A percentile compares a stretch with the other conserved stretches of the same genome.
Evolutionary conservation across 2,797 vertebrate species (phyloP).

Genomic region (Pangasius mekongensis): DNA sequence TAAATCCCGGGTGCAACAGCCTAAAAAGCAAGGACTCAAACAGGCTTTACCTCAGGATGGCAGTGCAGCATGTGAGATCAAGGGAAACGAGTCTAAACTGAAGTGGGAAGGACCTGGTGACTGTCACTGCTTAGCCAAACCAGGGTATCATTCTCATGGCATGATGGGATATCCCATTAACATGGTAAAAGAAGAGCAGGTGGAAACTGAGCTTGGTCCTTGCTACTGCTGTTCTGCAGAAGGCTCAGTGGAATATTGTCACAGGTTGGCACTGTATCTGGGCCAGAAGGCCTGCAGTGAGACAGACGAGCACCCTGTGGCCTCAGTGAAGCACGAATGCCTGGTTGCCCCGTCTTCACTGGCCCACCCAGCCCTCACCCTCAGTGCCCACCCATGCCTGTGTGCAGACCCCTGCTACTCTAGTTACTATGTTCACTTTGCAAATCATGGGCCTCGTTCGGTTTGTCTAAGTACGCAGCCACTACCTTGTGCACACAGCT

Average conservation of each 20-base stretch:
- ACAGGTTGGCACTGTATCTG: constrained; percentile 90
- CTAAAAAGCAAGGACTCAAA: constrained; percentile 51
- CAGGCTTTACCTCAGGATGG: constrained; percentile 25
- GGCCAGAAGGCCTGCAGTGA: constrained; percentile 86
- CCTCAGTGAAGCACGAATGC: constrained; percentile 89
- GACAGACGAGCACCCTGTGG: constrained; percentile 78
- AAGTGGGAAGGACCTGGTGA: constrained; percentile 70
- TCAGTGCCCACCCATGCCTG: constrained; percentile 79
- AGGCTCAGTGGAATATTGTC: constrained; percentile 83
- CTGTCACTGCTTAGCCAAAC: constrained; percentile 70
- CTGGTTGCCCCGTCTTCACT: constrained; percentile 84
- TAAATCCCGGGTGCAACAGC: constrained; percentile 59
- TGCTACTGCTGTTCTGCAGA: constrained; percentile 82
- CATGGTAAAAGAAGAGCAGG: constrained; percentile 79
- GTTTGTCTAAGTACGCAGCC: constrained; percentile 75
- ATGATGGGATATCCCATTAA: constrained; percentile 77
- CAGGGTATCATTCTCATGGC: constrained; percentile 75
- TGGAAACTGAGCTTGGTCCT: constrained; percentile 78
- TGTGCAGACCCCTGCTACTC: constrained; percentile 80
- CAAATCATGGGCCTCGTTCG: constrained; percentile 73
- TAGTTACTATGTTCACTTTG: constrained; percentile 80
- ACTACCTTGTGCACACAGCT: constrained; percentile 75
- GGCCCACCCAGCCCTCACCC: constrained; percentile 72
- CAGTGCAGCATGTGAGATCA: constrained; percentile 43
- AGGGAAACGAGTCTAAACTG: constrained; percentile 68